Base-by-base conservation (phyloP, 1,140 invertebrate genomes). In the Drosophila sp. region DNA sequence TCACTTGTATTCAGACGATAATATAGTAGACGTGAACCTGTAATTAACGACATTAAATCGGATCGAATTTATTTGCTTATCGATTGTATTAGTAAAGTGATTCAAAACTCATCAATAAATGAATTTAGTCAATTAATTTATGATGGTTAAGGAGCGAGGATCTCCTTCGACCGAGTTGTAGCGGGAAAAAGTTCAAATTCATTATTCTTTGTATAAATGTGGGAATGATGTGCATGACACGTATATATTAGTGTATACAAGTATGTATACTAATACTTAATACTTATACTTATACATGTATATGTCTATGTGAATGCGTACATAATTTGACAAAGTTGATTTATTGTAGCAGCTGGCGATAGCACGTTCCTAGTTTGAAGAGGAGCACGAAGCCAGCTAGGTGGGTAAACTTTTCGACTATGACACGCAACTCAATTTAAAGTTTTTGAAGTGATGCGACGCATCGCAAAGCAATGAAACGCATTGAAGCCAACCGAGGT, bases 391-490 rank as follows among this genome's bases (percentile, higher is more conserved):
- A 11, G 46, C 45, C 29, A 4, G 36, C 5, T 27, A 32, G 13
- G 38, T 50, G 56, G 59, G 62, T 64, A 78, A 82, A 82, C 79
- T 82, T 82, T 81, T 72, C 61, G 79, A 72, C 79, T 82, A 82
- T 82, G 79, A 82, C 79, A 82, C 79, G 75, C 79, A 82, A 82
- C 79, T 82, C 82, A 82, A 82, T 82, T 82, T 82, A 82, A 82
- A 82, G 71, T 78, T 82, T 82, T 48, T 71, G 72, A 64, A 40
- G 58, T 65, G 53, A 70, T 29, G 57, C 62, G 38, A n/a, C 38
- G 36, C 38, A 45, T 25, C 32, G 56, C 56, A 46, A 43, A 43
- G 61, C 21, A 21, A 21, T 21, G 21, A 21, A 21, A 21, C 4
- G 21, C 50, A 40, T 41, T 45, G 57, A 16, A 32, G 29, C 43